Evolutionary conservation across 2,888 invertebrate genomes (phyloP).

Genomic region (Hesperia comma): DNA sequence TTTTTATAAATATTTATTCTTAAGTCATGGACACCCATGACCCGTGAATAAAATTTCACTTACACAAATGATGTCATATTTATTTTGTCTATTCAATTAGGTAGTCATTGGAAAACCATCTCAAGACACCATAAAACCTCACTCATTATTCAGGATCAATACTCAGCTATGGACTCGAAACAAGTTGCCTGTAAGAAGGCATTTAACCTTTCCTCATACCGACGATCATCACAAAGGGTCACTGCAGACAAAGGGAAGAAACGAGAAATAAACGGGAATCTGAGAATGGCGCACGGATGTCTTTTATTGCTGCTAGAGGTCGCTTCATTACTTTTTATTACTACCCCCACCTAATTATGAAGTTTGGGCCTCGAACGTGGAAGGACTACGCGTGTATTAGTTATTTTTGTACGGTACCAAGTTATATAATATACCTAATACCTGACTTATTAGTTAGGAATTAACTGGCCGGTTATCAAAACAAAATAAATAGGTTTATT

Average conservation of each 20-base stretch:
- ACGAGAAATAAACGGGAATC: conserved; percentile 49
- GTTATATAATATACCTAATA: neutral
- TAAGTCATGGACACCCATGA: too few species aligned
- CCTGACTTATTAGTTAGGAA: neutral
- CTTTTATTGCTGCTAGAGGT: conserved; percentile 59
- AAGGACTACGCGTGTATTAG: conserved; percentile 17
- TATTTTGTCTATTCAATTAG: too few species aligned
- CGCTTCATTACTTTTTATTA: conserved; percentile 68
- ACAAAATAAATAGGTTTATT: too few species aligned
- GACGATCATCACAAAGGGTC: conserved; percentile 23
- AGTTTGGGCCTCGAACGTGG: conserved; percentile 46
- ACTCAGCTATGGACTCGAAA: neutral
- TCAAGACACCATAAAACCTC: neutral
- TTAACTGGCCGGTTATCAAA: too few species aligned
- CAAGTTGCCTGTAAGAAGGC: neutral
- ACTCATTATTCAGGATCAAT: neutral
- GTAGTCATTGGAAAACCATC: too few species aligned
- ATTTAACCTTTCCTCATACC: conserved; percentile 17
- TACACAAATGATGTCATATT: too few species aligned
- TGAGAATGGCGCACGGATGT: conserved; percentile 59
- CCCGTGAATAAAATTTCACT: too few species aligned
- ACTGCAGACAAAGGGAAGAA: conserved; percentile 19
- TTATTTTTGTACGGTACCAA: neutral
- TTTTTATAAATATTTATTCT: too few species aligned
- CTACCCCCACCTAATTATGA: conserved; percentile 60